Evolutionary conservation across 2,888 invertebrate species (phyloP), one percentile per base, ranked within the genome.

Genomic region (Ligdia adustata): DNA sequence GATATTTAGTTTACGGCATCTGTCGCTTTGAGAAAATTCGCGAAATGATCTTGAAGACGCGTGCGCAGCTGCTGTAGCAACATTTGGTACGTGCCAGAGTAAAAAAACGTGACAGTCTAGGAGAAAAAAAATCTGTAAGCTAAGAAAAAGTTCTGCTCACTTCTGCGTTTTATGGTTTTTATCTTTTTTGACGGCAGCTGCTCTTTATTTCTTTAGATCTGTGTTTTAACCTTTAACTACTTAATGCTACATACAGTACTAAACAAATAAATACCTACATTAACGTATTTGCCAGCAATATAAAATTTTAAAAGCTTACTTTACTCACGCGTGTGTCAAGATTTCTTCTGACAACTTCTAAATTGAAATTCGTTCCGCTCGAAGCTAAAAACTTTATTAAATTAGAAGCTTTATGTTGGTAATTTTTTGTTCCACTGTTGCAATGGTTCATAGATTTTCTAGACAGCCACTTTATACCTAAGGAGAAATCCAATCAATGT

Each of bases 11-110:
- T 40, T 47, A 45, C 60, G 57, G 65, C 78, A 78, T 76, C 75
- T 79, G 79, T 75, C 69, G 69, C 64, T 53, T 56, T 56, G 61
- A 76, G 79, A 75, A 78, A 78, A 82, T 87, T 87, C 79, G 88
- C 88, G 74, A 84, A 79, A 71, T 66, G 69, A 75, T 78, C 79
- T 74, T 56, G 50, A 59, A 57, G 60, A 59, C 74, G 66, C 70
- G 66, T 58, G 71, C 72, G 70, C 87, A 86, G 82, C 86, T 86
- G 89, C 78, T 64, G 46, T 43, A 41, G 64, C 59, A 81, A 74
- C 88, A 87, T 86, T 89, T 89, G 89, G 88, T 84, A 79, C 88
- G 87, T 86, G 86, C 81, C 74, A 58, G 38, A 54, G 33, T 52
- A 48, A 59, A 71, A 75, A 81, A 80, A 72, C 16, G 66, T 44